Conservation (phyloP, 2,888 invertebrate genomes). For the Drosophila limbata region DNA sequence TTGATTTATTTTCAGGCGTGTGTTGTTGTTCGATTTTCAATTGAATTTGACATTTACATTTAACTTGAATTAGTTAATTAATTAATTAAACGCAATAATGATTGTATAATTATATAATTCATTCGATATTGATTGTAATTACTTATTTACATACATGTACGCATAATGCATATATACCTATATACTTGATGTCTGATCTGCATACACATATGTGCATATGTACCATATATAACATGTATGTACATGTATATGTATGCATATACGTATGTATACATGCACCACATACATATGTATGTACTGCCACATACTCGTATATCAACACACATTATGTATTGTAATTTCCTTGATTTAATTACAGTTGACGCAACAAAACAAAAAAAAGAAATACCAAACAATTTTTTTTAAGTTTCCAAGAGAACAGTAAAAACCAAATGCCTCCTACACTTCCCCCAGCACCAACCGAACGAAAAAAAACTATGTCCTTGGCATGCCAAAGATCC, state of each 20-base stretch:
- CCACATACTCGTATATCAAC: conserved; percentile 23
- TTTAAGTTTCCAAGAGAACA: conserved; percentile 33
- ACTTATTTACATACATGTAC: conserved; percentile 61
- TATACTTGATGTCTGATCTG: conserved; percentile 2
- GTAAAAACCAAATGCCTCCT: neutral
- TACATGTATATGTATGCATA: neutral
- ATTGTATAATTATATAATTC: conserved; percentile 73
- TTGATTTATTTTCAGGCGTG: conserved; percentile 79
- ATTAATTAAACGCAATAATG: conserved; percentile 65
- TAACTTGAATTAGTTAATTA: conserved; percentile 73
- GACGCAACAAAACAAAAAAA: conserved; percentile 14
- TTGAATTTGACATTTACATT: conserved; percentile 73
- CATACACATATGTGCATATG: conserved; percentile 6
- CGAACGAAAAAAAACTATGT: neutral
- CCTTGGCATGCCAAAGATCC: neutral
- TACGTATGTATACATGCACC: conserved; percentile 5
- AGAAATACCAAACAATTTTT: conserved; percentile 3
- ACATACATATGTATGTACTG: conserved; percentile 11
- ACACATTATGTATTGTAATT: conserved; percentile 53
- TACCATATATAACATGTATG: neutral
- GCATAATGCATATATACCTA: conserved; percentile 20
- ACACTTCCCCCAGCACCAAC: neutral
- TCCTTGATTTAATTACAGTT: conserved; percentile 48
- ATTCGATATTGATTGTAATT: conserved; percentile 77
- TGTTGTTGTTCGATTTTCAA: conserved; percentile 78